phyloP scores from a whole-genome alignment of 2,113 vertebrate species.

The Stegostoma tigrinum region DNA sequence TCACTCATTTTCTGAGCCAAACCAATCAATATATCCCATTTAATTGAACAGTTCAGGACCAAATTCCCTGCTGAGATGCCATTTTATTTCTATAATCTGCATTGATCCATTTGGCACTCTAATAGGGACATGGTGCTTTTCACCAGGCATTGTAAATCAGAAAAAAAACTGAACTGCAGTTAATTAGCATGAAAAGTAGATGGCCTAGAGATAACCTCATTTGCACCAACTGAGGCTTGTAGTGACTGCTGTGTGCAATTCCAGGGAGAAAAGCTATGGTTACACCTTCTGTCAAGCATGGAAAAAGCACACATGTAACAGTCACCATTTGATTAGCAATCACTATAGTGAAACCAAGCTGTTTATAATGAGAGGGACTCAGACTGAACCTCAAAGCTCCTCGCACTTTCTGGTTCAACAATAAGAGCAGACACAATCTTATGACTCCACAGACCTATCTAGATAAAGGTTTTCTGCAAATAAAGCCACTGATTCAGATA shows the following conservation, averaged over 20 bases:
- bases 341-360: constrained; percentile 53
- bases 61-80: constrained; percentile 30
- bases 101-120: constrained; percentile 33
- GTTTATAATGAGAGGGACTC: constrained; percentile 67
- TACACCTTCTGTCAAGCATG: constrained; percentile 44
- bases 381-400: constrained; percentile 60
- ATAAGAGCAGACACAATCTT: constrained; percentile 55
- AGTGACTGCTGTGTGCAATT: constrained; percentile 31
- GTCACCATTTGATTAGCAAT: constrained; percentile 49
- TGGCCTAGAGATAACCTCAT: constrained; percentile 37
- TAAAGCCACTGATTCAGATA: constrained; percentile 41
- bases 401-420: constrained; percentile 65
- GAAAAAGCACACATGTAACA: constrained; percentile 43
- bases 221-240: constrained; percentile 35
- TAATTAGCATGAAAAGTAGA: constrained; percentile 36
- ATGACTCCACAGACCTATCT: constrained; percentile 51
- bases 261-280: constrained; percentile 51
- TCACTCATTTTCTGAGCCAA: constrained; percentile 29
- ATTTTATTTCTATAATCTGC: constrained; percentile 35
- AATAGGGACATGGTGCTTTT: constrained; percentile 29
- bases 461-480: constrained; percentile 43
- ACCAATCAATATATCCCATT: constrained; percentile 34
- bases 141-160: constrained; percentile 22
- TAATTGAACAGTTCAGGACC: constrained; percentile 12
- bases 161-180: constrained; percentile 28